Percentiles rank a stretch among this genome's conserved stretches.
Conservation (phyloP, 2,888 invertebrate species). For the Stenotaenia linearis region DNA sequence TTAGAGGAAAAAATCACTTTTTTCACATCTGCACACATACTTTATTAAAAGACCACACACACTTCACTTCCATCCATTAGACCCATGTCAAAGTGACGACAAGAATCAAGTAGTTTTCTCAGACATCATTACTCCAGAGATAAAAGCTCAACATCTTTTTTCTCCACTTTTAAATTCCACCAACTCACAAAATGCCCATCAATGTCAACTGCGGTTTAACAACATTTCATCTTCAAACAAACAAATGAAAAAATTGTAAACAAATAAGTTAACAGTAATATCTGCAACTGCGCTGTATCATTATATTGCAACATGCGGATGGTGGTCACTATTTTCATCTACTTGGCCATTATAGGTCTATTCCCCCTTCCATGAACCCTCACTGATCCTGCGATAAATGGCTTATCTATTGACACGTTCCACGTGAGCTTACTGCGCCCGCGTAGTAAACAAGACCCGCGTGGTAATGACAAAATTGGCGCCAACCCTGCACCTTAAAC, state of each 20-base stretch:
- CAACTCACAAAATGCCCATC: neutral
- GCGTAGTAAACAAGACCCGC: too few species aligned
- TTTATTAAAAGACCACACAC: slow-evolving; percentile 14
- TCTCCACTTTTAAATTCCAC: neutral
- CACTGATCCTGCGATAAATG: too few species aligned
- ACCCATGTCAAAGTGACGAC: neutral
- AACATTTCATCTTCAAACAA: neutral
- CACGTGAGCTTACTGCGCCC: too few species aligned
- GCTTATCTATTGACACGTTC: too few species aligned
- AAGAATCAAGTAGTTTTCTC: neutral
- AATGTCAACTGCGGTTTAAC: neutral
- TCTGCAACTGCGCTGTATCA: too few species aligned
- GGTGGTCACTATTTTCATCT: too few species aligned
- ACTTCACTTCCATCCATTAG: neutral
- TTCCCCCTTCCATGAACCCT: too few species aligned
- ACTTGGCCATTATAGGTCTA: too few species aligned
- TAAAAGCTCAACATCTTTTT: slow-evolving; percentile 2
- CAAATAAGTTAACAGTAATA: too few species aligned
- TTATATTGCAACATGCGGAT: too few species aligned
- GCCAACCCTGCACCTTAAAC: too few species aligned
- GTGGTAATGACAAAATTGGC: too few species aligned
- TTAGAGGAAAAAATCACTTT: neutral
- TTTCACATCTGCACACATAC: neutral
- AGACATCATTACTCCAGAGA: neutral
- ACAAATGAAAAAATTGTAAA: neutral